Base-by-base conservation (phyloP, 2,888 invertebrate species). In the Hartigia nigra region DNA sequence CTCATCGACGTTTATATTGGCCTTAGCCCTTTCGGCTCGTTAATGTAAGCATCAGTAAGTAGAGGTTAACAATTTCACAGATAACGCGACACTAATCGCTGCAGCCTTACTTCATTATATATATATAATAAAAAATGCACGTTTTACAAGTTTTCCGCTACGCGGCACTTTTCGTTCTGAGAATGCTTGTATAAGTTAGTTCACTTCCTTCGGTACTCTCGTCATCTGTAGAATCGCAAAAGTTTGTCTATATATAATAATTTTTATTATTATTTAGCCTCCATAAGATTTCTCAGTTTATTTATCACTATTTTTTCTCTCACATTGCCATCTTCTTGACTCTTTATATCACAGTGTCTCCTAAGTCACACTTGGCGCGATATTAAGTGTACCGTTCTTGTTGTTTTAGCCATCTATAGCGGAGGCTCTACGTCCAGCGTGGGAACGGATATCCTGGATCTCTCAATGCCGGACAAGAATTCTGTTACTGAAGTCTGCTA, bases 381-480 rank as follows among this genome's bases (percentile, higher is more conserved):
- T 55, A 9, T 55, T 55, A 23, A 55, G 1, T 55, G 23, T 55
- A 23, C 23, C 9, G 55, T 23, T 55, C 55, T 55, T 23, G 14
- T 39, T 77, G 78, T 87, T 89, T 4, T 86, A 91, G 90, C 87
- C 78, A 89, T 90, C 79, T 91, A 90, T 82, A 90, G 90, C 80
- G 88, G 91, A 78, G 91, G 92, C 79, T 91, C 91, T 31, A 88
- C 90, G 79, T 90, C 91, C 75, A 92, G 94, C 74, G 94, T 95
- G n/a, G 96, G 96, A 87, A 95, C 96, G 70, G 97, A 97, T 91
- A 97, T 97, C 87, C 93, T 97, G 81, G 97, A 97, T 93, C 93
- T 97, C 80, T 97, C 97, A 82, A 97, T 97, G 97, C 97, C 97
- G 14, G 97, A 97, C 92, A 97, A 97, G 93, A 97, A 97, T 93